Evolutionary conservation across 2,113 vertebrate species (phyloP), one percentile per base, ranked within the genome.

Genomic region (Rhipidura dahli): DNA sequence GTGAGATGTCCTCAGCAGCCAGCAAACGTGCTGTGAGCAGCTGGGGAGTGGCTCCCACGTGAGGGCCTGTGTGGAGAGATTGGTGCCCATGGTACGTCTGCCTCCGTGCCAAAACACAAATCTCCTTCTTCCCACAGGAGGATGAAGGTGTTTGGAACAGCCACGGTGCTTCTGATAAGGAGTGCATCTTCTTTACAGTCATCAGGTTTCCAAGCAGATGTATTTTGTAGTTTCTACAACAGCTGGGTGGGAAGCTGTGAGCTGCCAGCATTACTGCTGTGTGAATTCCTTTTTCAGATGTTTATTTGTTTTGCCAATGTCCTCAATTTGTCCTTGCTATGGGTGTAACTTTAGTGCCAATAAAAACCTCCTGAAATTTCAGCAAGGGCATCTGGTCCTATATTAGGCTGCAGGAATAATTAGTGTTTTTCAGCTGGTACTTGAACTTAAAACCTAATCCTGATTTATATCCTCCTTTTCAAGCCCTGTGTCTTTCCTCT

Each of bases 1-100:
- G 33, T 16, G 63, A n/a, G 57, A 30, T 20, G 20, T 22, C 53
- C 73, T 19, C 5, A 78, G 47, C 31, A 39, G 8, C 60, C 53
- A 63, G 23, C 20, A 77, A 23, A n/a, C 5, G 3, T 45, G 42
- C 59, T 73, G 51, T 13, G 64, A 64, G 83, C 59, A 61, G 45
- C 35, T 0, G 0, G 56, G 17, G 22, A n/a, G 10, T 54, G 47
- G 8, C 24, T 63, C 54, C 37, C 47, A 5, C 4, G 0, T 1
- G 2, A 40, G 24, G 6, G 13, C 21, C 35, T 31, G 14, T 7
- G 3, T 4, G n/a, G 42, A 66, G 59, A 56, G 18, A 45, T 28
- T 60, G 31, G 15, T 59, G 47, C 61, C 64, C 37, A 1, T 11
- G 35, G 51, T 11, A 61, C 82, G 24, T 6, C 23, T 77, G 66